Conservation (phyloP, 2,113 vertebrate species). For the Syrmaticus mikado region DNA sequence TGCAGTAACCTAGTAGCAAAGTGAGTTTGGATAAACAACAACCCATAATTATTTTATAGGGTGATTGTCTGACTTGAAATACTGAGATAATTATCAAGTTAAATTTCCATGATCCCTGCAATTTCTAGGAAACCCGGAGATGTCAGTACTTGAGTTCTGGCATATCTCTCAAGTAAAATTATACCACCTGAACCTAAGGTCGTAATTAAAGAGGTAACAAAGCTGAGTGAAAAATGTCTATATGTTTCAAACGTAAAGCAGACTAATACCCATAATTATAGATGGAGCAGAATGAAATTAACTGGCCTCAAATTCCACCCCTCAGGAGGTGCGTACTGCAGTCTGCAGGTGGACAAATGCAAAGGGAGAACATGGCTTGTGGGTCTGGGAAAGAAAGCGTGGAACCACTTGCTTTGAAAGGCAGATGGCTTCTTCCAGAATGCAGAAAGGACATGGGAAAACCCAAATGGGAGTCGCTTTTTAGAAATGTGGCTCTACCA, state of each 20-base stretch:
- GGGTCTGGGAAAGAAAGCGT: not conserved
- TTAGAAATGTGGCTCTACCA: not conserved
- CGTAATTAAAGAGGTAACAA: constrained; percentile 79
- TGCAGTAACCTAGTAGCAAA: constrained; percentile 48
- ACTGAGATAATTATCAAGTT: constrained; percentile 80
- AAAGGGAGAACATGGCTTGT: not conserved
- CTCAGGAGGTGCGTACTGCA: not conserved
- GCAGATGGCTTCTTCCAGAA: not conserved
- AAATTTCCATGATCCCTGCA: constrained; percentile 82
- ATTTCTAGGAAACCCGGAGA: constrained; percentile 77
- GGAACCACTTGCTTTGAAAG: not conserved
- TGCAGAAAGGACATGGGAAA: not conserved
- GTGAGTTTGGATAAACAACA: constrained; percentile 76
- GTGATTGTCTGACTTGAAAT: constrained; percentile 78
- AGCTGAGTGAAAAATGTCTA: constrained; percentile 72
- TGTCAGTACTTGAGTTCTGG: constrained; percentile 70
- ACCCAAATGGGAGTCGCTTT: not conserved
- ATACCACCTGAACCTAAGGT: constrained; percentile 75
- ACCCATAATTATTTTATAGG: constrained; percentile 80
- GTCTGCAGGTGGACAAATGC: not conserved
- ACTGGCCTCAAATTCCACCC: not conserved
- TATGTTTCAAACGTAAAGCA: constrained; percentile 22
- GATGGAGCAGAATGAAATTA: not conserved
- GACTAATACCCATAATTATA: not conserved
- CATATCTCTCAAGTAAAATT: constrained; percentile 76